Evolutionary conservation across 2,113 vertebrate species (phyloP).

Genomic region (Martes martes): DNA sequence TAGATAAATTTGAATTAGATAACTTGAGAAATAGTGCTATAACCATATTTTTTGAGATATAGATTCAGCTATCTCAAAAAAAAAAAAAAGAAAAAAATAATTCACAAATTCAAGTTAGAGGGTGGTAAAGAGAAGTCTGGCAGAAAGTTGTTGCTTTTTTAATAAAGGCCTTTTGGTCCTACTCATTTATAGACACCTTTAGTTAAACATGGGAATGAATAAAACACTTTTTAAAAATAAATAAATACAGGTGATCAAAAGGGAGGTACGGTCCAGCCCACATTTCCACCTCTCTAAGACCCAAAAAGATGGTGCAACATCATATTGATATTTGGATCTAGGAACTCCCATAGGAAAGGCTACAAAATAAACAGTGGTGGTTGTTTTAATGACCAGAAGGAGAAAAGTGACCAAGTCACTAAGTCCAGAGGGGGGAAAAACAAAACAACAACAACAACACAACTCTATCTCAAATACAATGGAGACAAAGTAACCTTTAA

Average conservation of each 20-base stretch:
- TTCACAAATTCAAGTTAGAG: neutral
- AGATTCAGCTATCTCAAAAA: neutral
- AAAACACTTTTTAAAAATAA: neutral
- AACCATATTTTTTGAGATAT: neutral
- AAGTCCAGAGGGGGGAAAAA: neutral
- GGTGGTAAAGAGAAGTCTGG: neutral
- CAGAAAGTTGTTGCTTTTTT: neutral
- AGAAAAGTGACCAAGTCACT: neutral
- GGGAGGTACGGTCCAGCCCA: neutral
- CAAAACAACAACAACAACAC: neutral
- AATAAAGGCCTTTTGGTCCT: neutral
- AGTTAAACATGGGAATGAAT: neutral
- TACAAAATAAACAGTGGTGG: neutral
- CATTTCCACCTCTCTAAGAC: neutral
- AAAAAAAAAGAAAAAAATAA: neutral
- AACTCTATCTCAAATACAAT: neutral
- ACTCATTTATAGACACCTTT: neutral
- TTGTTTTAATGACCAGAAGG: neutral
- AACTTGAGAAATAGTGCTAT: neutral
- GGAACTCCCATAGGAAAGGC: neutral
- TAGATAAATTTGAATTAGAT: neutral
- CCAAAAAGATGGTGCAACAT: neutral
- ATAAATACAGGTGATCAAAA: neutral
- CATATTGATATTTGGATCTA: too few relatives aligned
- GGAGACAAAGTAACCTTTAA: neutral